These are phyloP conservation scores for Planococcus citri DNA, from an alignment of 1,140 invertebrate species.

Conservation along the genomic window DNA sequence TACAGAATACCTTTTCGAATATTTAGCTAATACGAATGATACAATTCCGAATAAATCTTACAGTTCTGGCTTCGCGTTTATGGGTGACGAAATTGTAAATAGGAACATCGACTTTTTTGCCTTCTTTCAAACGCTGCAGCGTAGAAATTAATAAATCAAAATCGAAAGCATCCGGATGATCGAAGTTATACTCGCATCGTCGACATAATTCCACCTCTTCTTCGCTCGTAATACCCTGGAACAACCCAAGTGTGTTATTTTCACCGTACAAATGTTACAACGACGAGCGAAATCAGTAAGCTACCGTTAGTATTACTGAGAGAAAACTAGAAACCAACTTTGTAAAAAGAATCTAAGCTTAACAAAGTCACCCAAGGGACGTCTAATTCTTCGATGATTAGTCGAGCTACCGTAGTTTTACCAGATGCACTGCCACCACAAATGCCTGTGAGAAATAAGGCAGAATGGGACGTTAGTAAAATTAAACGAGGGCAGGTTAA, in stretches of 20 bases:
- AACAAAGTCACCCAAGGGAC: constrained; percentile 97
- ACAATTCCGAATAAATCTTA: constrained; percentile 35
- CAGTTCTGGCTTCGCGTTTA: constrained; percentile 70
- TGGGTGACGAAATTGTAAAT: constrained; percentile 98
- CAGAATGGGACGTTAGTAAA: neutral
- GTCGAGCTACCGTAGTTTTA: constrained; percentile 95
- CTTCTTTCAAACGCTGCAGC: constrained; percentile 78
- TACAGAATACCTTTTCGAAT: too few relatives aligned
- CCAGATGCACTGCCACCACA: constrained; percentile 97
- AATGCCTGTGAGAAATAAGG: constrained; percentile 63
- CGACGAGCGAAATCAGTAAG: neutral
- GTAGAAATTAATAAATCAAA: constrained; percentile 81
- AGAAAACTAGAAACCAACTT: constrained; percentile 48
- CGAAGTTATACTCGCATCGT: constrained; percentile 95
- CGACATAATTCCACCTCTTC: constrained; percentile 81
- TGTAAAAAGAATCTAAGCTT: constrained; percentile 99
- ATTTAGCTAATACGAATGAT: constrained; percentile 9
- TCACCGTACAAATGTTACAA: neutral
- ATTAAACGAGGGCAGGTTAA: neutral
- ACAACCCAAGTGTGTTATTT: neutral
- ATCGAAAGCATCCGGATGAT: constrained; percentile 98
- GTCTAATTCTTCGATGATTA: constrained; percentile 93
- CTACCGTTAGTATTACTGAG: neutral
- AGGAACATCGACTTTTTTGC: constrained; percentile 93
- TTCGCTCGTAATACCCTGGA: constrained; percentile 67